Conservation (phyloP, 1,140 invertebrate genomes). For the Drosophila kepulauana region DNA sequence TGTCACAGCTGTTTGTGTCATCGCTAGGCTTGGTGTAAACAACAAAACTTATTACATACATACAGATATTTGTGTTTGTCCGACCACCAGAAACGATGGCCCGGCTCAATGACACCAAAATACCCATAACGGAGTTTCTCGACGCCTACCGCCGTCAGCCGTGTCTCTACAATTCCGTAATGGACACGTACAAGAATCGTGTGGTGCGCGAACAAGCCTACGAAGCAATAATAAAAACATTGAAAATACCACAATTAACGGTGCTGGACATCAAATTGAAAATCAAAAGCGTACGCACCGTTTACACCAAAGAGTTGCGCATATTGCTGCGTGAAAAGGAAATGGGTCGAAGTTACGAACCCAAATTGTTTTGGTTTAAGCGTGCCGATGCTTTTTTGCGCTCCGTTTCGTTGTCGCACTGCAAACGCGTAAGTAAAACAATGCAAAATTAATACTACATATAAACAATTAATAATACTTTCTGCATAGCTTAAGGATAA, state of each 20-base stretch:
- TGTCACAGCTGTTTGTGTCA: slow-evolving; percentile 8
- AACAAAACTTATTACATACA: slow-evolving; percentile 23
- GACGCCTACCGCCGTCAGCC: slow-evolving; percentile 78
- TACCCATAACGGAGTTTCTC: slow-evolving; percentile 75
- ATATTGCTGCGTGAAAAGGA: slow-evolving; percentile 73
- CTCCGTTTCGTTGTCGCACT: slow-evolving; percentile 66
- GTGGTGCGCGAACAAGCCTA: slow-evolving; percentile 74
- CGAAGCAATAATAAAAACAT: slow-evolving; percentile 67
- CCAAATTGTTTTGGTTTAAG: slow-evolving; percentile 75
- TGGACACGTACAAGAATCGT: slow-evolving; percentile 80
- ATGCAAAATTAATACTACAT: too few species aligned
- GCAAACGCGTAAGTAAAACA: slow-evolving; percentile 49
- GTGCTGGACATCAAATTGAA: slow-evolving; percentile 80
- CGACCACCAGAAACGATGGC: slow-evolving; percentile 41
- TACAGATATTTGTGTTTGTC: slow-evolving; percentile 17
- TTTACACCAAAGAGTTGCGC: slow-evolving; percentile 81
- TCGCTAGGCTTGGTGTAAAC: slow-evolving; percentile 33
- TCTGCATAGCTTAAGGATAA: slow-evolving; percentile 29
- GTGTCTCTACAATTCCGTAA: slow-evolving; percentile 77
- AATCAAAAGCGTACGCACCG: slow-evolving; percentile 83
- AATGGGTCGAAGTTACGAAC: slow-evolving; percentile 58
- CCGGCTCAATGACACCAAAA: slow-evolving; percentile 66
- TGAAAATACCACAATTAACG: slow-evolving; percentile 73
- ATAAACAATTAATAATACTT: too few species aligned
- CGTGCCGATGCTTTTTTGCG: slow-evolving; percentile 69